Evolutionary conservation across 2,113 vertebrate genomes (phyloP), one percentile per base, ranked within the genome.

Genomic region (Ctenodactylus gundi): DNA sequence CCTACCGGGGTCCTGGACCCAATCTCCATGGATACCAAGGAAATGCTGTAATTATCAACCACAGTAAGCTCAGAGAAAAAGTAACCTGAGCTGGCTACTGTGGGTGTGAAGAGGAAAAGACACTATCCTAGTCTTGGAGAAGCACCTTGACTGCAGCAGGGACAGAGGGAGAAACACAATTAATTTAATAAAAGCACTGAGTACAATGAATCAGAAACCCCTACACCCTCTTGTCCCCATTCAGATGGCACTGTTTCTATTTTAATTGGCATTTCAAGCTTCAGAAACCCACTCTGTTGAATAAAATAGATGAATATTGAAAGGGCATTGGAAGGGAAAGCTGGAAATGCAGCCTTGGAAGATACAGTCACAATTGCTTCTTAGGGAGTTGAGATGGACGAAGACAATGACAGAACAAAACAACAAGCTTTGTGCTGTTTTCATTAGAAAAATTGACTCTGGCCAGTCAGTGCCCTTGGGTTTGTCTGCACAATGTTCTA

Each of bases 391-490:
- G 53, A 72, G 25, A 55, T 9, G 41, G 55, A 27, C 20, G 77
- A 75, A 88, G 53, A 39, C 6, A 15, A 94, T 12, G 20, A 29
- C 62, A 49, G 92, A 29, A 83, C 23, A 17, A 60, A 75, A 67
- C 75, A 89, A n/a, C 27, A 44, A 9, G 49, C 51, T 85, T 72
- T 65, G 49, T 60, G 90, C 49, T n/a, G 21, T 64, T 68, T 67
- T 57, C 81, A 36, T 95, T 58, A 94, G 91, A 88, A 88, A 95
- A 67, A 55, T 15, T 8, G 76, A 55, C 65, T 87, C 46, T 4
- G 57, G 41, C 72, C 23, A 27, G 46, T 60, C 68, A 49, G 53
- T 92, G 78, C n/a, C 86, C 57, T 68, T 80, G 80, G 58, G 25
- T 36, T 73, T 96, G 58, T 96, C 57, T 82, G 77, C 81, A 82